These are phyloP conservation scores for Molossus molossus DNA, from an alignment of 2,797 vertebrate genomes.

Conservation along the genomic window DNA sequence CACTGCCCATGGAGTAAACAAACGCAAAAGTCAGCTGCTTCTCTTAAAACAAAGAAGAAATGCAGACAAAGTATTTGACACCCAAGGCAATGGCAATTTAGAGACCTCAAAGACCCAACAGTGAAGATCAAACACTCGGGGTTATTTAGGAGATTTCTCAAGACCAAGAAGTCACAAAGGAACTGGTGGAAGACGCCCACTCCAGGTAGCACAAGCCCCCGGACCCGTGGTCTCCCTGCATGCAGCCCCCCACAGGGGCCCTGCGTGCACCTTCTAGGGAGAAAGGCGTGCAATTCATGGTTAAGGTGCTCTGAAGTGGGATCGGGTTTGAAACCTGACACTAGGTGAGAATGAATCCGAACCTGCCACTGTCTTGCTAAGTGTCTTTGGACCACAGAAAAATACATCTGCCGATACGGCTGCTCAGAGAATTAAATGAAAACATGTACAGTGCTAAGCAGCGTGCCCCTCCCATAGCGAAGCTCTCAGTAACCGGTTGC, in stretches of 20 bases:
- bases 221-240: neutral
- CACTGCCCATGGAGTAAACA: neutral
- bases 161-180: neutral
- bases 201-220: too few species aligned
- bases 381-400: neutral
- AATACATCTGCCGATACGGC: neutral
- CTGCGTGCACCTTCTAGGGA: accelerated
- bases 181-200: neutral
- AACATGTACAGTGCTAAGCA: neutral
- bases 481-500: neutral
- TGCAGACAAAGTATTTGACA: neutral
- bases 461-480: neutral
- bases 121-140: neutral
- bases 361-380: too few species aligned
- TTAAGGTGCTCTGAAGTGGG: neutral
- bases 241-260: accelerated
- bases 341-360: neutral
- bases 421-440: neutral
- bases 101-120: neutral
- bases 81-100: neutral
- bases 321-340: neutral
- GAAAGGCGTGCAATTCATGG: neutral
- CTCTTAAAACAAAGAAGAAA: neutral
- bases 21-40: neutral
- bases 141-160: neutral